phyloP scores from a whole-genome alignment of 1,140 invertebrate species.

The Gonatopus flavifemur region DNA sequence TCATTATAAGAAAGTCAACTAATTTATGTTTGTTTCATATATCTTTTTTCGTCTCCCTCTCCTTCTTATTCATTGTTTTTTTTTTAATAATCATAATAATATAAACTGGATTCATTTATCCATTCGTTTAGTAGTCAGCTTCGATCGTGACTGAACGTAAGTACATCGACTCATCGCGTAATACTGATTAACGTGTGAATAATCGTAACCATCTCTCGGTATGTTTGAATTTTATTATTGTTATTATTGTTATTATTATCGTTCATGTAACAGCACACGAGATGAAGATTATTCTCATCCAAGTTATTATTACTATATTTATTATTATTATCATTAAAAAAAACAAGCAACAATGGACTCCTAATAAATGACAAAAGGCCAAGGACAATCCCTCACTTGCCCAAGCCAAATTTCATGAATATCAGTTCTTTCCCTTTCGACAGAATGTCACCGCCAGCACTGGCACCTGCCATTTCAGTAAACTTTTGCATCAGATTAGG shows the following conservation, averaged over 20 bases:
- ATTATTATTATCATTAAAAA: not conserved
- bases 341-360: not conserved
- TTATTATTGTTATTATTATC: not conserved
- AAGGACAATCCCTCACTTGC: constrained; percentile 53
- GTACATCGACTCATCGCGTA: too few species aligned
- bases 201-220: too few species aligned
- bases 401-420: constrained; percentile 88
- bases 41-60: constrained; percentile 6
- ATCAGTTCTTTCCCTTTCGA: constrained; percentile 89
- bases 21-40: constrained; percentile 13
- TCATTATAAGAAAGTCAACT: constrained; percentile 2
- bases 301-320: not conserved
- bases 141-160: not conserved
- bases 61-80: not conserved
- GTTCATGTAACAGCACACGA: not conserved
- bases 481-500: constrained; percentile 82
- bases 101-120: not conserved
- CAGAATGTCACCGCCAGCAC: constrained; percentile 78
- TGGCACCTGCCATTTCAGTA: constrained; percentile 72
- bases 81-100: constrained; percentile 8
- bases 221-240: too few species aligned
- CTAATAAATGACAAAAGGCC: too few species aligned
- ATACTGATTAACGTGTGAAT: too few species aligned
- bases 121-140: not conserved
- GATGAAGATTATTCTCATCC: not conserved